Evolutionary conservation across 2,797 vertebrate species (phyloP), one percentile per base, ranked within the genome.

Genomic region (Enteromius treurensis): DNA sequence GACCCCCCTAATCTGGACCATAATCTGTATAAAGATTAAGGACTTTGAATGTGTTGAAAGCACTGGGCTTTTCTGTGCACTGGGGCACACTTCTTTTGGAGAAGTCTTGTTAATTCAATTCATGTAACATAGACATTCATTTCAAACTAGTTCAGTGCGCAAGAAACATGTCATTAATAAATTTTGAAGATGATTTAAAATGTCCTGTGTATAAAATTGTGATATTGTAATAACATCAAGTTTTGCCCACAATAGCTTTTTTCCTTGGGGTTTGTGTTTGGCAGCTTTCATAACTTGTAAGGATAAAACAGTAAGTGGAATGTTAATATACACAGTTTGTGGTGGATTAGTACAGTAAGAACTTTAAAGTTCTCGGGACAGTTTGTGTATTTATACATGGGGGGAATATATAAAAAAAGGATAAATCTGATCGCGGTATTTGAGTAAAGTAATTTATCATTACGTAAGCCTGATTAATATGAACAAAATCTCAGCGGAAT

Each of bases 61-160:
- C 81, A 82, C 73, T 76, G 73, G 37, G 47, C 58, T 42, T 76
- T 74, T 68, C 47, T 77, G 62, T 75, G 60, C 45, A 67, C 47
- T 10, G 8, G 45, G 60, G 15, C 49, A 75, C 53, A 47, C 17
- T 42, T 71, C 7, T 81, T 81, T 60, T 34, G 11, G 17, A 37
- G 60, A 67, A 69, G 34, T 76, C n/a, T 69, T 67, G 78, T 64
- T 84, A 42, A 85, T 82, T 76, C 4, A 29, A 86, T 80, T 86
- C 76, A 85, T 87, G 85, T 86, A 89, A 88, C 86, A 79, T 90
- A 87, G 76, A 88, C 87, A 86, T 88, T 85, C 86, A 89, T 81
- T 82, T 86, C 84, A 79, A 79, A 79, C 60, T 77, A 86, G 84
- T 87, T 83, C 55, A 84, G 80, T 85, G 79, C 58, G 62, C 87